Evolutionary conservation across 2,797 vertebrate species (phyloP).

Genomic region (Alectoris magna): DNA sequence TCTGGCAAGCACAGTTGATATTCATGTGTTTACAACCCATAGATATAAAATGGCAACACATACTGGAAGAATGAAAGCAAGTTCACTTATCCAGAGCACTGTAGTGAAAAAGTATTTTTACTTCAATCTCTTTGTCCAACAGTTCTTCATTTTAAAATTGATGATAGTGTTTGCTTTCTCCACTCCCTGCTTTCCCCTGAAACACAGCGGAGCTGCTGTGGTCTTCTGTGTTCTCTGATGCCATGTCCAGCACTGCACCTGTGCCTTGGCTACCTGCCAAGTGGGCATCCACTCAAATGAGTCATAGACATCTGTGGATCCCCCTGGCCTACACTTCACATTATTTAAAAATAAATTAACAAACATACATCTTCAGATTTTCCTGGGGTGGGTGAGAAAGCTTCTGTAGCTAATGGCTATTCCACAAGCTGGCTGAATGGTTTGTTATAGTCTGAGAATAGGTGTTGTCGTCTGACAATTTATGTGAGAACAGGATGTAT

Average conservation of each 20-base stretch:
- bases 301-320: not conserved
- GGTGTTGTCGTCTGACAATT: not conserved
- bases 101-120: not conserved
- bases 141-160: not conserved
- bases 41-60: not conserved
- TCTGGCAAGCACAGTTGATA: not conserved
- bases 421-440: accelerated
- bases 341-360: not conserved
- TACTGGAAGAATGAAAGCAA: not conserved
- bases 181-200: not conserved
- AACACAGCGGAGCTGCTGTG: accelerated
- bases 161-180: not conserved
- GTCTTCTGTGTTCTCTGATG: not conserved
- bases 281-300: not conserved
- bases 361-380: not conserved
- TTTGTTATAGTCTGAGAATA: not conserved
- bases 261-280: not conserved
- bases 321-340: not conserved
- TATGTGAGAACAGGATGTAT: not conserved
- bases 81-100: not conserved
- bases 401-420: not conserved
- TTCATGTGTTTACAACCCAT: not conserved
- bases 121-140: not conserved
- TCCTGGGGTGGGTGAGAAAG: not conserved
- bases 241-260: accelerated